Conservation (phyloP, 2,113 vertebrate genomes). For the Malurus cyaneus region DNA sequence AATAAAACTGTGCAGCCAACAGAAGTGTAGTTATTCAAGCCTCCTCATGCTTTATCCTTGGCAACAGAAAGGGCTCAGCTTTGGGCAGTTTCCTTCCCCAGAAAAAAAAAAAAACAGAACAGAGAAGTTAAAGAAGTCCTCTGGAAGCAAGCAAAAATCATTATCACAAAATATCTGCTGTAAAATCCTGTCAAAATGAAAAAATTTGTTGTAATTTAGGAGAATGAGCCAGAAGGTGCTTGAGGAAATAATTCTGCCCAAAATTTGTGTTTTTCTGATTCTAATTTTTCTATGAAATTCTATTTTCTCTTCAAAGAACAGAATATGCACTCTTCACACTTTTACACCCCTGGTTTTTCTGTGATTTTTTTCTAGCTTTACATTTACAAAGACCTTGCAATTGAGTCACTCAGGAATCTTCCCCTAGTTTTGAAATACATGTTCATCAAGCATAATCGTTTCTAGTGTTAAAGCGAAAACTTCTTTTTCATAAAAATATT, state of each 20-base stretch:
- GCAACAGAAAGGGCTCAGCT: background rate
- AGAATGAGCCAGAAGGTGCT: background rate
- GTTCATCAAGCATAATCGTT: background rate
- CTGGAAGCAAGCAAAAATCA: background rate
- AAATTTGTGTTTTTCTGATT: background rate
- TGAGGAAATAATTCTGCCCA: background rate
- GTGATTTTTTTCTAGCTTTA: background rate
- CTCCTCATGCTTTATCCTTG: background rate
- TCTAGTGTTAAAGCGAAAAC: background rate
- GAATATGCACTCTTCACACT: background rate
- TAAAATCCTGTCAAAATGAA: background rate
- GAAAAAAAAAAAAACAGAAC: background rate
- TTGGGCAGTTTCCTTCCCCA: background rate
- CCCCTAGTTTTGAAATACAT: background rate
- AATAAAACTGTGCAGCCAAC: background rate
- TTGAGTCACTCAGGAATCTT: background rate
- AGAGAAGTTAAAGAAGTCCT: background rate
- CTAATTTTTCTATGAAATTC: too few species aligned
- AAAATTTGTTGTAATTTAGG: background rate
- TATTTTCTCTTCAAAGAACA: background rate
- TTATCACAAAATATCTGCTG: background rate
- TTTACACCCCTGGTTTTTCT: background rate
- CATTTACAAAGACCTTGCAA: background rate
- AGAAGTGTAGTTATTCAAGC: background rate
- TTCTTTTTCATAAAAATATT: background rate